Evolutionary conservation across 64 coral and sea anemone species (phyloP).

Genomic region (Porites australiensis): DNA sequence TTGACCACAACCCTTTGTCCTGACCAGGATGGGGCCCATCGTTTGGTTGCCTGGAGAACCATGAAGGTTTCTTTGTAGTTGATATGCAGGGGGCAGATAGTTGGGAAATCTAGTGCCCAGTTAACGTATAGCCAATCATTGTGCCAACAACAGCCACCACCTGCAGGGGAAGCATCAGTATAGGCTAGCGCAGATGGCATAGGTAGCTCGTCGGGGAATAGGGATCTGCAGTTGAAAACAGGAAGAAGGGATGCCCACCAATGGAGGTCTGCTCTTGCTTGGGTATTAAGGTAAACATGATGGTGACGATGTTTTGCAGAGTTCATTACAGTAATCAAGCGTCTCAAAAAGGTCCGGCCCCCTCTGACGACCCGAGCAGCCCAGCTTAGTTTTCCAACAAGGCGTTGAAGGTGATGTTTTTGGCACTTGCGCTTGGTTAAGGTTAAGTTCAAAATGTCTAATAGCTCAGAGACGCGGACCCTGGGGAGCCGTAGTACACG

Average conservation of each 20-base stretch:
- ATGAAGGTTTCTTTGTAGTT: conserved; percentile 62
- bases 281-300: neutral
- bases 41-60: conserved; percentile 17
- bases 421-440: too few relatives aligned
- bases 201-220: too few relatives aligned
- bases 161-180: conserved; percentile 46
- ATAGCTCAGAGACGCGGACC: too few relatives aligned
- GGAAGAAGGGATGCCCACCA: neutral
- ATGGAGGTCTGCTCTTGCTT: too few relatives aligned
- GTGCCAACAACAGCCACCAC: conserved; percentile 7
- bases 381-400: too few relatives aligned
- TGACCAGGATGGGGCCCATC: conserved; percentile 31
- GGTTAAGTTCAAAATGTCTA: too few relatives aligned
- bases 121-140: conserved; percentile 27
- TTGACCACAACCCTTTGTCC: conserved; percentile 28
- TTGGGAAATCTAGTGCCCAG: conserved; percentile 5
- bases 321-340: too few relatives aligned
- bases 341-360: conserved; percentile 68
- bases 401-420: too few relatives aligned
- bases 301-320: neutral
- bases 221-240: too few relatives aligned
- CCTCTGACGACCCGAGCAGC: conserved; percentile 50
- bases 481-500: too few relatives aligned
- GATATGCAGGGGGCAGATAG: conserved; percentile 27
- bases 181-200: too few relatives aligned